Base-by-base conservation (phyloP, 2,797 vertebrate genomes). In the Phataginus tetradactyla region DNA sequence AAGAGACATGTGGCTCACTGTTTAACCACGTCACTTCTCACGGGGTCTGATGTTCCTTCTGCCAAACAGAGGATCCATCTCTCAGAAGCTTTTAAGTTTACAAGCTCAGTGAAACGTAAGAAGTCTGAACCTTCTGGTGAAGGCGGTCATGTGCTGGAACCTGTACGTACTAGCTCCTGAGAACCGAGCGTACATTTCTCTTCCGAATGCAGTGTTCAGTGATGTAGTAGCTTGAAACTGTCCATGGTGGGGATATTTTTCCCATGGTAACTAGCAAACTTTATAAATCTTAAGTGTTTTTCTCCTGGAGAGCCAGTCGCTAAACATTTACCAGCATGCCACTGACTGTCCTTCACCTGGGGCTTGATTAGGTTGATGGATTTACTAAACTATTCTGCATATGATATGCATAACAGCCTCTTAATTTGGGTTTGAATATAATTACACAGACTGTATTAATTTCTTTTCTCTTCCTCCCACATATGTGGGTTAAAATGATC, bases 381-480 rank as follows among this genome's bases (percentile, higher is more conserved):
- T 96, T 97, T 93, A 59, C 94, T 91, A 69, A 97, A 85, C 66
- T 87, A 57, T 89, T 96, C 75, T 97, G 96, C 96, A 93, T 93
- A 80, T 91, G 79, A 87, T 95, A 94, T 96, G 83, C 91, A 97
- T 95, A 95, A 94, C 20, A 96, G 71, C 89, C 89, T 96, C 91
- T 97, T 97, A 95, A 96, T 96, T 97, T 97, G 91, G 72, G 23
- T 59, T 89, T 83, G 93, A 90, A 97, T 95, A 68, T 97, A 95
- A 97, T 98, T 97, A 96, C 78, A 85, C 86, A 91, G 71, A 79
- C 59, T 87, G 42, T 97, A 97, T 97, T 97, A 95, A 96, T 97
- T 97, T 91, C 55, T 84, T 93, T 59, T 29, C 61, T 83, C 85
- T 55, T 83, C 94, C 75, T 92, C 59, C 83, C 39, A 89, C 66